These are phyloP conservation scores for Zosterops lateralis DNA, from an alignment of 2,113 vertebrate species.

Conservation along the genomic window DNA sequence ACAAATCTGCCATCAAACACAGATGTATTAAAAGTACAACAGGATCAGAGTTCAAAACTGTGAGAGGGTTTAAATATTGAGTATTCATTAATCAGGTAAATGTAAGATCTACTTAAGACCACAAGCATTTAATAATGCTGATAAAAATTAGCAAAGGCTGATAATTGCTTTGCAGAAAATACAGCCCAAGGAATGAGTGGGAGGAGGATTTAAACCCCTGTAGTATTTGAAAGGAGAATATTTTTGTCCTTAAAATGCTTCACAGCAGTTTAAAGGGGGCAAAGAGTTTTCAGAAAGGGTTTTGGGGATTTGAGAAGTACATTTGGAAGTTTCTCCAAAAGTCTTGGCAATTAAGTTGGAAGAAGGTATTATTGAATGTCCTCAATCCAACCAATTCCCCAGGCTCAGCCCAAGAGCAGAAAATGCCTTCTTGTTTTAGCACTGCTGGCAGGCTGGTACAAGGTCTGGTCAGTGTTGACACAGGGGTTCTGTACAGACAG, in stretches of 20 bases:
- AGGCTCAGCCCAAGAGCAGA: background rate
- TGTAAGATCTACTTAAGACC: background rate
- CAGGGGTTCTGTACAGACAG: background rate
- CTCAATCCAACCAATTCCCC: background rate
- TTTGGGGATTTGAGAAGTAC: background rate
- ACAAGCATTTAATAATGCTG: background rate
- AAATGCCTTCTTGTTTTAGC: background rate
- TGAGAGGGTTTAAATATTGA: background rate
- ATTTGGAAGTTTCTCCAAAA: background rate
- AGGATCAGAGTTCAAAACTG: background rate
- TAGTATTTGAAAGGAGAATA: background rate
- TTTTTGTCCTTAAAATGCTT: background rate
- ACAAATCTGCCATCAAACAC: background rate
- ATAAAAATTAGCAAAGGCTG: background rate
- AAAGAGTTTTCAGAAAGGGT: background rate
- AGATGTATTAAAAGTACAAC: rapidly evolving
- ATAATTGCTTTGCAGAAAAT: background rate
- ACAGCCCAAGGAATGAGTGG: background rate
- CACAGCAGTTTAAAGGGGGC: background rate
- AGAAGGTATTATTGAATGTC: background rate
- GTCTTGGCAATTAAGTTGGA: background rate
- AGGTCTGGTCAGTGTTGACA: background rate
- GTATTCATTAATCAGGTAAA: background rate
- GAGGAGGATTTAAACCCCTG: background rate
- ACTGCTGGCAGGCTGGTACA: background rate